Conservation (phyloP, 2,888 invertebrate species). For the Tubulanus polymorphus region DNA sequence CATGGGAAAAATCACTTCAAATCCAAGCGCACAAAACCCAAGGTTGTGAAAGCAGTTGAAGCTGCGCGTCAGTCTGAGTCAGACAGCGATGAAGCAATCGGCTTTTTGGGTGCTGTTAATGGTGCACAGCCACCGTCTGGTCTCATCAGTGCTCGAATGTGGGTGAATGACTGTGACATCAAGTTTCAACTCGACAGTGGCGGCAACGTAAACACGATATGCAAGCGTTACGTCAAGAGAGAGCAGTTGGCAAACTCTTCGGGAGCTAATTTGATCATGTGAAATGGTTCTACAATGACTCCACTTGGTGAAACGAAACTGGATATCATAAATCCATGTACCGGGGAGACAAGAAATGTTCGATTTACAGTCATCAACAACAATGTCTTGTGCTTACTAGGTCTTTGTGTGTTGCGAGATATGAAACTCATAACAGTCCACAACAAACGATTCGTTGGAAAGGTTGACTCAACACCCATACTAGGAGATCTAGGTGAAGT, state of each 20-base stretch:
- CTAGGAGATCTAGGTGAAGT: conserved; percentile 10
- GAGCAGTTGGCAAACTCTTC: not conserved
- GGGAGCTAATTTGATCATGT: conserved; percentile 6
- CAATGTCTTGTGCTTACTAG: not conserved
- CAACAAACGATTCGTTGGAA: not conserved
- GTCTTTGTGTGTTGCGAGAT: conserved; percentile 2
- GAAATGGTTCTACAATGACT: conserved; percentile 3
- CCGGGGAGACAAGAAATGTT: not conserved
- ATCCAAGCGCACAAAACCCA: not conserved
- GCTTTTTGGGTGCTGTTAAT: not conserved
- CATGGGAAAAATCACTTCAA: conserved; percentile 11
- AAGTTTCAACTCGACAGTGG: conserved; percentile 9
- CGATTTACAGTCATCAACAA: not conserved
- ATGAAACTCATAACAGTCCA: not conserved
- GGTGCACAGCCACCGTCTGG: not conserved
- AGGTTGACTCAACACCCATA: not conserved
- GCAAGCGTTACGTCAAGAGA: conserved; percentile 5
- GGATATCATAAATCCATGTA: not conserved
- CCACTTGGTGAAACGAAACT: conserved; percentile 2
- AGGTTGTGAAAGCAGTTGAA: not conserved
- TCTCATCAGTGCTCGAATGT: not conserved
- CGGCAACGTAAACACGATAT: conserved; percentile 13
- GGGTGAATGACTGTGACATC: not conserved
- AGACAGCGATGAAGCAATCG: not conserved
- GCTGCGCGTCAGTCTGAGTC: not conserved